Evolutionary conservation across 2,888 invertebrate genomes (phyloP), one percentile per base, ranked within the genome.

Genomic region (Noctua janthe): DNA sequence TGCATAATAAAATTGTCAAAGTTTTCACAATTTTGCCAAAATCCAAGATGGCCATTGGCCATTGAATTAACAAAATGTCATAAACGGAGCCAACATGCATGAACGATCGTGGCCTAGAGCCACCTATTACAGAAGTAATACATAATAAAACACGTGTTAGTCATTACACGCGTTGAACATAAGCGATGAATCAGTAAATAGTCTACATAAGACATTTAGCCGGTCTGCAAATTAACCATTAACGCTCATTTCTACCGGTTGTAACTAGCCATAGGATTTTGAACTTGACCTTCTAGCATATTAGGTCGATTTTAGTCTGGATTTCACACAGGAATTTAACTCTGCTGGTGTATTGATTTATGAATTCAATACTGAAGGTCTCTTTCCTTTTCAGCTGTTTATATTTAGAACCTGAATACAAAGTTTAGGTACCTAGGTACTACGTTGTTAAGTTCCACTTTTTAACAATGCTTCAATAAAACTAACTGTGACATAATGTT

Each of bases 111-210:
- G n/a, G 15, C 15, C 20, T 67, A n/a, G n/a, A 78, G 47, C 4
- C n/a, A 71, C 17, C 3, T 71, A 47, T 47, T 78, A 51, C 29
- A 49, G 23, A 39, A 35, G 4, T 5, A 39, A 49, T 17, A 49
- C 15, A n/a, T 23, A 47, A 47, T 62, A 23, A 23, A 76, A 56
- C 85, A 85, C 85, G 85, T 84, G 85, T 69, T 59, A 72, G 13
- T 74, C 23, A 72, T 78, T 73, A 84, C 64, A 82, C 49, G 78
- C 56, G 74, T 76, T 51, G 49, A 67, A 72, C 54, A 35, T 39
- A 59, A 59, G 23, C 76, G 74, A 85, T 81, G 78, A 85, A 85
- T 85, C 78, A 78, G 71, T 85, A 67, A 73, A 66, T 72, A 83
- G 62, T 71, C 49, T 74, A 54, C 73, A 56, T 47, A 51, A 35